Conservation (phyloP, 2,888 invertebrate species). For the Hedychridium roseum region DNA sequence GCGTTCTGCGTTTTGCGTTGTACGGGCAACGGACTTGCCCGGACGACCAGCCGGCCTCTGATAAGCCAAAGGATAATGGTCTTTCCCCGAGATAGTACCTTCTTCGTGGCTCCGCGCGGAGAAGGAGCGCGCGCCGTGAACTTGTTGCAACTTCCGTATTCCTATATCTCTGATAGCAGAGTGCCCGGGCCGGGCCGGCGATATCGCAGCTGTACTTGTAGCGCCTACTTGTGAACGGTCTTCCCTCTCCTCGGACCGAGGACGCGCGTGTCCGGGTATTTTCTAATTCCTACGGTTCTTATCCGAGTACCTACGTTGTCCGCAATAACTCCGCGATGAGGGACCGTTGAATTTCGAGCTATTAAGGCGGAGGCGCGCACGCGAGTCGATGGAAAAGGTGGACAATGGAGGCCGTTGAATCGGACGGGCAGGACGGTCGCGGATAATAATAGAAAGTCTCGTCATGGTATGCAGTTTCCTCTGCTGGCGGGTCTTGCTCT, state of each 20-base stretch:
- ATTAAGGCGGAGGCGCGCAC: conserved; percentile 7
- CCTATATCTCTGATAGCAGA: conserved; percentile 25
- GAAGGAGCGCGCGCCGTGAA: conserved; percentile 26
- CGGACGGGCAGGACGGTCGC: conserved; percentile 22
- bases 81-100: conserved; percentile 19
- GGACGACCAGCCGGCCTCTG: conserved; percentile 25
- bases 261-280: conserved; percentile 6
- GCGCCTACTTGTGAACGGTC: conserved; percentile 6
- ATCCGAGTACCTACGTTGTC: conserved; percentile 17
- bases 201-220: conserved; percentile 15
- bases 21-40: no score
- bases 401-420: conserved; percentile 25
- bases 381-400: conserved; percentile 10
- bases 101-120: conserved; percentile 17
- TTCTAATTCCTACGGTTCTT: conserved; percentile 11
- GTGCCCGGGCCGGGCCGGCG: conserved; percentile 18
- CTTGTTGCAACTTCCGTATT: conserved; percentile 33
- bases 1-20: no score
- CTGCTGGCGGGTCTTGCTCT: no score
- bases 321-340: conserved; percentile 18
- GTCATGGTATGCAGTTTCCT: no score
- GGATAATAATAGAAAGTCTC: conserved; percentile 38
- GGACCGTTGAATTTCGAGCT: background rate
- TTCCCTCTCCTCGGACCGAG: conserved; percentile 2
- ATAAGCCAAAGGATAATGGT: conserved; percentile 31